These are phyloP conservation scores for Vanessa atalanta DNA, from an alignment of 1,140 invertebrate species.

Conservation along the genomic window DNA sequence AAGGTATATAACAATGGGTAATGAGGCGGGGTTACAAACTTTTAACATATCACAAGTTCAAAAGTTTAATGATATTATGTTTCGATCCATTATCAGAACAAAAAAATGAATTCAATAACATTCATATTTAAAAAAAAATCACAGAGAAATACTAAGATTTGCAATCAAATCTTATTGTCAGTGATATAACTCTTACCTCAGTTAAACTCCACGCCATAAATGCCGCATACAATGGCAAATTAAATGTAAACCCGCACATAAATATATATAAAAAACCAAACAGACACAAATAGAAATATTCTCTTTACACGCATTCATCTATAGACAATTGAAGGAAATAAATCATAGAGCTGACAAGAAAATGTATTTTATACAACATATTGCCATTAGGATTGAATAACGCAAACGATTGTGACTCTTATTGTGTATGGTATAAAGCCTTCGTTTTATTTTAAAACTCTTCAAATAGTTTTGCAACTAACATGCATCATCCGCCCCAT, in stretches of 20 bases:
- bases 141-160: conserved; percentile 8
- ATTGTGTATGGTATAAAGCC: conserved; percentile 30
- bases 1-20: too few relatives aligned
- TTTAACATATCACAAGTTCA: too few relatives aligned
- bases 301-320: conserved; percentile 72
- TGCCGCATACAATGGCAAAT: conserved; percentile 72
- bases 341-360: conserved; percentile 78
- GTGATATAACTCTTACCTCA: conserved; percentile 45
- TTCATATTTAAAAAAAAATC: background rate
- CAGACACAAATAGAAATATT: conserved; percentile 68
- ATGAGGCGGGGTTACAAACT: too few relatives aligned
- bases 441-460: background rate
- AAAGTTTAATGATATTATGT: too few relatives aligned
- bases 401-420: conserved; percentile 38
- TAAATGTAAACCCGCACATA: conserved; percentile 71
- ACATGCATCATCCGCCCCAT: conserved; percentile 66
- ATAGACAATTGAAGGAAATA: conserved; percentile 74
- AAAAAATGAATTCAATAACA: too few relatives aligned
- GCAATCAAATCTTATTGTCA: conserved; percentile 19
- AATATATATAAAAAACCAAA: conserved; percentile 60
- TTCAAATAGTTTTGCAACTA: conserved; percentile 33
- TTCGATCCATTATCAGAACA: too few relatives aligned
- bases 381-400: conserved; percentile 22
- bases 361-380: conserved; percentile 52
- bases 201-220: conserved; percentile 68